These are phyloP conservation scores for Cosmia trapezina DNA, from an alignment of 2,888 invertebrate genomes.

Conservation along the genomic window DNA sequence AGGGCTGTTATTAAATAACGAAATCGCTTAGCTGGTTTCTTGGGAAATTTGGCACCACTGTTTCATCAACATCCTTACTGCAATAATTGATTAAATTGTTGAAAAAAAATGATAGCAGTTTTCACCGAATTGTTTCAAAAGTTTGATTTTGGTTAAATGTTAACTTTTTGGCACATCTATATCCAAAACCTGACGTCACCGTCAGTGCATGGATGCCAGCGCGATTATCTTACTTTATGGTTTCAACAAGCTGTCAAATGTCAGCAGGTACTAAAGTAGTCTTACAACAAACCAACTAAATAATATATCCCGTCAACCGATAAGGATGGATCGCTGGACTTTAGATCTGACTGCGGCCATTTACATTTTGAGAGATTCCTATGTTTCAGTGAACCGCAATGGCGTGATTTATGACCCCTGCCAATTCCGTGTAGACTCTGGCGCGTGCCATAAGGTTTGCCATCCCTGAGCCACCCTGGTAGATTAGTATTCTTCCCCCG, in stretches of 20 bases:
- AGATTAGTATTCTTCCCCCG: conserved; percentile 67
- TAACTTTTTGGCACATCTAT: not conserved
- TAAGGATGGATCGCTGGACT: not conserved
- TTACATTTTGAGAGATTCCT: conserved; percentile 54
- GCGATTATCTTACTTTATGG: no score
- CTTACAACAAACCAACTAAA: not conserved
- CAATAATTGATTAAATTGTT: not conserved
- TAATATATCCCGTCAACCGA: not conserved
- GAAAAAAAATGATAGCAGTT: not conserved
- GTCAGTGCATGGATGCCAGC: no score
- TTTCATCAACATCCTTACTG: not conserved
- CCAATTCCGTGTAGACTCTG: conserved; percentile 45
- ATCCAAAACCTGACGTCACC: not conserved
- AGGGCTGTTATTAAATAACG: not conserved
- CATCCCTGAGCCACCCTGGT: conserved; percentile 53
- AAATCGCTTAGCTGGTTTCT: not conserved
- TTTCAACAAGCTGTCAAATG: no score
- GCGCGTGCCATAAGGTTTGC: conserved; percentile 54
- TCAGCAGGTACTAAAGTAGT: not conserved
- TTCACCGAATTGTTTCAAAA: not conserved
- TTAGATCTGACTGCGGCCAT: conserved; percentile 20
- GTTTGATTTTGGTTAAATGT: not conserved
- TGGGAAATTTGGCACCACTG: no score
- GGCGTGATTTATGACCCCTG: conserved; percentile 57
- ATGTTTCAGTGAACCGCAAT: conserved; percentile 54